Conservation (phyloP, 2,888 invertebrate species). For the Acleris sparsana region DNA sequence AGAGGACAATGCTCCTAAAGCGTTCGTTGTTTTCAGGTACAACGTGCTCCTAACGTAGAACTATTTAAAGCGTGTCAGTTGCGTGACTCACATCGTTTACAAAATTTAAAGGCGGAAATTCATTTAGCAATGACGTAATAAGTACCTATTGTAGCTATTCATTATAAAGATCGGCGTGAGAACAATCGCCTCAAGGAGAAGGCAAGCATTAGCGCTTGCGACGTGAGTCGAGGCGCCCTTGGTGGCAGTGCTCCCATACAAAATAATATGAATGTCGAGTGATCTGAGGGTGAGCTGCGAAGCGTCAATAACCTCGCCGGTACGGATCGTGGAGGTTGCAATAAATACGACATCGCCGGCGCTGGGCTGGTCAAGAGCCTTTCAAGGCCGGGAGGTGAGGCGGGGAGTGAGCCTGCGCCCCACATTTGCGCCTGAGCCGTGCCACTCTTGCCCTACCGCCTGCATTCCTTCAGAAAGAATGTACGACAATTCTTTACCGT, state of each 20-base stretch:
- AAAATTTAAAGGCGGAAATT: conserved; percentile 80
- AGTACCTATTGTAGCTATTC: conserved; percentile 74
- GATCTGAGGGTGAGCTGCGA: conserved; percentile 54
- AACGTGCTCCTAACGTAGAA: conserved; percentile 48
- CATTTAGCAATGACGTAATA: conserved; percentile 79
- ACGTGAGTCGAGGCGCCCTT: conserved; percentile 46
- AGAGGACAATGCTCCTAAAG: conserved; percentile 56
- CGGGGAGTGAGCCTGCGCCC: conserved; percentile 74
- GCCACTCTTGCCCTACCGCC: conserved; percentile 66
- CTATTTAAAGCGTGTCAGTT: conserved; percentile 68
- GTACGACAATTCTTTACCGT: conserved; percentile 40
- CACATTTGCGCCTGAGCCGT: conserved; percentile 70
- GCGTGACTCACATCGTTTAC: conserved; percentile 79
- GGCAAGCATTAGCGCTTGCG: conserved; percentile 55
- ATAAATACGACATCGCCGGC: conserved; percentile 80
- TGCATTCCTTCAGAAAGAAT: conserved; percentile 67
- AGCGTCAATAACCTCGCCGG: conserved; percentile 82
- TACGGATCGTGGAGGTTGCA: conserved; percentile 82
- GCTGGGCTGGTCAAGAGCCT: conserved; percentile 83
- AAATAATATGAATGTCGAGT: conserved; percentile 60
- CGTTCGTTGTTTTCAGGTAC: conserved; percentile 34
- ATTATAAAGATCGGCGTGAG: conserved; percentile 79
- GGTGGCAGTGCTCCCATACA: conserved; percentile 65
- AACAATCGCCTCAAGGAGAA: conserved; percentile 77
- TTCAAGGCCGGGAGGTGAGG: conserved; percentile 82